phyloP scores from a whole-genome alignment of 2,888 invertebrate species.

The Agonum fuliginosum region DNA sequence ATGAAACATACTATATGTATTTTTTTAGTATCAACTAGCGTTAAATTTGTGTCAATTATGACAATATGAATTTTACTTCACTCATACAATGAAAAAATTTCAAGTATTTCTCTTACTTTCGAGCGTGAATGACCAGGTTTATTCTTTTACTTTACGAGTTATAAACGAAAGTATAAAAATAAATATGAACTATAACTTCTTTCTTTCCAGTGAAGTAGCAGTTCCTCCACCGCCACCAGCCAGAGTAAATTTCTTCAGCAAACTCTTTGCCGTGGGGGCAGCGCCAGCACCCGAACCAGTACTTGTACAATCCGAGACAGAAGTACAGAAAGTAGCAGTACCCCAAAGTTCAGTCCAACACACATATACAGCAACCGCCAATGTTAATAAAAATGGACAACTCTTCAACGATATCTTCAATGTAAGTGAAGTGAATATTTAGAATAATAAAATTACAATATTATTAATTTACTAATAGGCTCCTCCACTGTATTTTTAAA shows the following conservation, averaged over 20 bases:
- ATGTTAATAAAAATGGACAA: constrained; percentile 67
- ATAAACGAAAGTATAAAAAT: constrained; percentile 14
- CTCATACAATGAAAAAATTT: too few species aligned
- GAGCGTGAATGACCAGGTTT: too few species aligned
- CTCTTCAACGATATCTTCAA: constrained; percentile 78
- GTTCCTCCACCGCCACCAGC: constrained; percentile 2
- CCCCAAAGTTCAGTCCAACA: neutral
- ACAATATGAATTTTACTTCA: too few species aligned
- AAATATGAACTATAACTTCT: too few species aligned
- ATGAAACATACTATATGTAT: too few species aligned
- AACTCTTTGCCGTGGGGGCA: neutral
- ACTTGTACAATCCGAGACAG: neutral
- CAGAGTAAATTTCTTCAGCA: neutral
- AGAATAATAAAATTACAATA: neutral
- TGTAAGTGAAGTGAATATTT: constrained; percentile 72
- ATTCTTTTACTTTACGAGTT: too few species aligned
- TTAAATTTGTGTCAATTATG: too few species aligned
- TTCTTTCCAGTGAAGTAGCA: constrained; percentile 5
- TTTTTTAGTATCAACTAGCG: too few species aligned
- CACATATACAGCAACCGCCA: constrained; percentile 66
- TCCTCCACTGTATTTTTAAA: too few species aligned
- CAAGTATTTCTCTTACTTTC: too few species aligned
- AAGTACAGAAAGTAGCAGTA: neutral
- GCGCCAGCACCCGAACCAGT: constrained; percentile 17
- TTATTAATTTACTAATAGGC: neutral